phyloP scores from a whole-genome alignment of 1,140 invertebrate genomes.

The Trichonephila clavata region DNA sequence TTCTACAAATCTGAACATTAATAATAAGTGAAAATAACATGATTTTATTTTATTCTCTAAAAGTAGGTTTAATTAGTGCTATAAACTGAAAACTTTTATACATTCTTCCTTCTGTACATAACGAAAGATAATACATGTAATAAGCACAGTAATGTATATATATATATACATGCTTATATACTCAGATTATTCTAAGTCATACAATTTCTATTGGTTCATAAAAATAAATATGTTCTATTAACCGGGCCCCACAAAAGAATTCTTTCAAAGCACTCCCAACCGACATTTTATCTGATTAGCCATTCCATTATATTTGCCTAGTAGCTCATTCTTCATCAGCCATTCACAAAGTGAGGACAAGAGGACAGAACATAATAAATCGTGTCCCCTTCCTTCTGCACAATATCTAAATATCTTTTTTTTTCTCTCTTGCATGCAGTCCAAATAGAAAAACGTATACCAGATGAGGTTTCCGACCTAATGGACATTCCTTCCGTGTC shows the following conservation, averaged over 20 bases:
- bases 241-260: background rate
- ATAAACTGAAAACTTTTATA: too few species aligned
- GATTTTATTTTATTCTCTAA: too few species aligned
- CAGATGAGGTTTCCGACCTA: constrained; percentile 8
- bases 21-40: too few species aligned
- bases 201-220: too few species aligned
- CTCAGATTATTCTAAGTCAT: too few species aligned
- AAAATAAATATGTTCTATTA: too few species aligned
- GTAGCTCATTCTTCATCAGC: background rate
- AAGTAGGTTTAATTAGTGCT: too few species aligned
- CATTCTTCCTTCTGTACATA: too few species aligned
- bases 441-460: background rate
- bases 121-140: too few species aligned
- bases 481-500: constrained; percentile 28
- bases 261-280: background rate
- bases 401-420: background rate
- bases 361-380: constrained; percentile 20
- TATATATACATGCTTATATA: too few species aligned
- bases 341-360: background rate
- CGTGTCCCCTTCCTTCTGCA: background rate
- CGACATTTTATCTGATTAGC: background rate
- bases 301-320: background rate
- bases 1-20: too few species aligned
- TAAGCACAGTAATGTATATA: too few species aligned
- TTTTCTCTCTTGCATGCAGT: background rate